Evolutionary conservation across 2,888 invertebrate genomes (phyloP).

Genomic region (Lymantria monacha): DNA sequence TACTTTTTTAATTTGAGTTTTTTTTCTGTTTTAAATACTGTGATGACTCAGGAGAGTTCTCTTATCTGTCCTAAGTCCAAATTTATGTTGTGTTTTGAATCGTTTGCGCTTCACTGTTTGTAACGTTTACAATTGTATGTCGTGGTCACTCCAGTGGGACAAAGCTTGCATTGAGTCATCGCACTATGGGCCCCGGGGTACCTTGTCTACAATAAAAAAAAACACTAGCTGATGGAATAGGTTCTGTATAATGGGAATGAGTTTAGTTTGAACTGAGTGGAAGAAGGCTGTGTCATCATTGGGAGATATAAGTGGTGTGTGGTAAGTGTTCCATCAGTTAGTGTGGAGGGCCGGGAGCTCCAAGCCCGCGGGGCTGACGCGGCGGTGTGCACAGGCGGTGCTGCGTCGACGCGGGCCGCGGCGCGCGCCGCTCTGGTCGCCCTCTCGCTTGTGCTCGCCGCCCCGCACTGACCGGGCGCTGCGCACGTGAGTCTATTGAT

Average conservation of each 20-base stretch:
- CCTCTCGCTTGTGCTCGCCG: conserved; percentile 68
- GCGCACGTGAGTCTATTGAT: conserved; percentile 68
- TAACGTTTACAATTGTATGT: conserved; percentile 28
- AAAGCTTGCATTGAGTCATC: conserved; percentile 82
- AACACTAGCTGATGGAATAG: conserved; percentile 43
- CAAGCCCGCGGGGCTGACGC: neutral
- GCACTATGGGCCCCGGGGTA: conserved; percentile 74
- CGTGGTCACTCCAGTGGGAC: conserved; percentile 63
- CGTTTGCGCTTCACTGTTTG: conserved; percentile 29
- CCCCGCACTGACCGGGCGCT: conserved; percentile 76
- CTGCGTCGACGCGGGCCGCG: conserved; percentile 62
- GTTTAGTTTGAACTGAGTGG: too few species aligned
- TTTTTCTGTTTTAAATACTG: conserved; percentile 64
- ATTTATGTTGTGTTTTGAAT: conserved; percentile 39
- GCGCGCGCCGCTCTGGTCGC: conserved; percentile 64
- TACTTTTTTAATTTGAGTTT: conserved; percentile 21
- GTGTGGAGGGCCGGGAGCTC: conserved; percentile 2
- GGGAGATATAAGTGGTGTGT: neutral
- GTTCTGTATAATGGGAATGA: neutral
- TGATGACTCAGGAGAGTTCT: conserved; percentile 78
- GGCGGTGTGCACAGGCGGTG: conserved; percentile 69
- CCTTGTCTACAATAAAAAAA: conserved; percentile 37
- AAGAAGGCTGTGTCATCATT: too few species aligned
- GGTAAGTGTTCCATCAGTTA: conserved; percentile 17
- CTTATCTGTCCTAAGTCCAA: conserved; percentile 46